These are phyloP conservation scores for Zhuqinia jingwanae DNA, from an alignment of 2,888 invertebrate genomes.

Conservation along the genomic window DNA sequence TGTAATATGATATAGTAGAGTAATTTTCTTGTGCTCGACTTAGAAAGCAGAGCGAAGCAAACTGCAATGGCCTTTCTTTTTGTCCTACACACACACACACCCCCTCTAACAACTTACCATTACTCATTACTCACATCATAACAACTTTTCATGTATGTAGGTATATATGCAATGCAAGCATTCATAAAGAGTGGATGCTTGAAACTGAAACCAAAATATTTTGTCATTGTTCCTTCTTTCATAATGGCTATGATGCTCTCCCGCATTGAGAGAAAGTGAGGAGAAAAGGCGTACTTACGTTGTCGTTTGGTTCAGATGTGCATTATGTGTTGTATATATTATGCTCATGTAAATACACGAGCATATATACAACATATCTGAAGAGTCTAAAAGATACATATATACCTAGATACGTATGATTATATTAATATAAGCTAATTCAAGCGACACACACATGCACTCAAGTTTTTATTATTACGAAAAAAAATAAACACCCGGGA, in stretches of 20 bases:
- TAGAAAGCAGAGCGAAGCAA: no score
- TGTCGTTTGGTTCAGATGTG: no score
- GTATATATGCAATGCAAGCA: background rate
- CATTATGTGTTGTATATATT: no score
- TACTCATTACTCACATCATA: background rate
- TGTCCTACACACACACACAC: background rate
- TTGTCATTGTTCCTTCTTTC: constrained; percentile 37
- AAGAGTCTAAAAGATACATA: no score
- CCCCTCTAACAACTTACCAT: background rate
- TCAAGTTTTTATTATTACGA: background rate
- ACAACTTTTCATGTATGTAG: background rate
- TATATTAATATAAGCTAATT: no score
- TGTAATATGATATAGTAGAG: constrained; percentile 47
- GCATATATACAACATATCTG: background rate
- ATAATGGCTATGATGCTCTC: background rate
- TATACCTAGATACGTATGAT: no score
- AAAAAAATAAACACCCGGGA: constrained; percentile 31
- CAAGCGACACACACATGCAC: no score
- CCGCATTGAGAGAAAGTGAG: background rate
- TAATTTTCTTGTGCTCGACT: constrained; percentile 43
- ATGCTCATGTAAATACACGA: background rate
- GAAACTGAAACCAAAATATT: constrained; percentile 33
- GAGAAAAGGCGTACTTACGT: constrained; percentile 17
- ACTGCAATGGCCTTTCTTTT: background rate
- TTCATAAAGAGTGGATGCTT: background rate